A percentile compares a stretch with the other conserved stretches of the same genome.
phyloP scores from a whole-genome alignment of 2,888 invertebrate genomes.

The Trissolcus brochymenae region DNA sequence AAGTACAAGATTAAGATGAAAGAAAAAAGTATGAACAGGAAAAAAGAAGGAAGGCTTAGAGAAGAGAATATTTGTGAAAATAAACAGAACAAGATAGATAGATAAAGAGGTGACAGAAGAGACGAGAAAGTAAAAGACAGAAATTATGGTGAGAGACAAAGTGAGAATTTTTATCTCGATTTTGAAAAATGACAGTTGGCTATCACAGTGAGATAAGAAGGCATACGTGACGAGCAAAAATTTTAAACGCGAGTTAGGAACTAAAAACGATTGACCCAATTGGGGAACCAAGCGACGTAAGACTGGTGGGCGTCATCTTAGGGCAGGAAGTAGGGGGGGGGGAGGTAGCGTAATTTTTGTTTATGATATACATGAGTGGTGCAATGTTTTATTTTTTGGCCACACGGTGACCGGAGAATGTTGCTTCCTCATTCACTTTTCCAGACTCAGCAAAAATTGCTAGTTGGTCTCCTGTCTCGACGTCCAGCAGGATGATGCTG shows the following conservation, averaged over 20 bases:
- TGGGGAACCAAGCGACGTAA: conserved; percentile 37
- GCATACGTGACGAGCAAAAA: conserved; percentile 10
- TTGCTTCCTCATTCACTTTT: conserved; percentile 66
- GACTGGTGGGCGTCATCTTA: conserved; percentile 35
- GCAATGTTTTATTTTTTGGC: conserved; percentile 69
- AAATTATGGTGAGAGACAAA: not conserved
- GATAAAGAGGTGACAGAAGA: not conserved
- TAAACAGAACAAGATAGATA: conserved; percentile 5
- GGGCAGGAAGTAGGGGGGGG: not conserved
- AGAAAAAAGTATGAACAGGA: conserved; percentile 9
- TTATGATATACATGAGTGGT: conserved; percentile 2
- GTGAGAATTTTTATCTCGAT: not conserved
- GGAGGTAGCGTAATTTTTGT: not conserved
- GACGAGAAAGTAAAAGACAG: conserved; percentile 1
- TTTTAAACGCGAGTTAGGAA: conserved; percentile 44
- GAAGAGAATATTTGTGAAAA: conserved; percentile 1
- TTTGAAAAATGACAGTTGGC: conserved; percentile 17
- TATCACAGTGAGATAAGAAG: conserved; percentile 40
- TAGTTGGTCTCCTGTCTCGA: conserved; percentile 74
- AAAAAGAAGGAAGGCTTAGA: not conserved
- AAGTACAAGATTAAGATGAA: conserved; percentile 9
- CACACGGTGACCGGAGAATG: conserved; percentile 74
- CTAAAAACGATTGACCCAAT: conserved; percentile 36
- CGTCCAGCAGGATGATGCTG: conserved; percentile 72
- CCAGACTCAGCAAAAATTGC: conserved; percentile 73